Conservation (phyloP, 2,113 vertebrate species). For the Saccopteryx leptura region DNA sequence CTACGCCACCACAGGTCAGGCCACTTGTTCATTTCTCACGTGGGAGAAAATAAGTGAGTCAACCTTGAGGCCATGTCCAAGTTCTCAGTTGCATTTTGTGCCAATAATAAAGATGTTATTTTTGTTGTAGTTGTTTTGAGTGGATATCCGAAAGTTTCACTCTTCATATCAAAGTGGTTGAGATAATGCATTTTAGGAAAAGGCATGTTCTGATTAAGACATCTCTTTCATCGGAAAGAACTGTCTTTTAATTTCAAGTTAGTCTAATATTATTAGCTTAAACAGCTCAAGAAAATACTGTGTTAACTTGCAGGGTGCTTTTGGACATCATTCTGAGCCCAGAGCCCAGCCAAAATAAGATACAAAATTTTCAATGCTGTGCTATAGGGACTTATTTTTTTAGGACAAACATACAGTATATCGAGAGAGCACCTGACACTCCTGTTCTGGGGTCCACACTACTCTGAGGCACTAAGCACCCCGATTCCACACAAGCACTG, state of each 20-base stretch:
- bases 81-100: background rate
- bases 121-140: background rate
- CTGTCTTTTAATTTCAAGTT: background rate
- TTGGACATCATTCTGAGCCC: background rate
- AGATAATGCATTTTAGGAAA: background rate
- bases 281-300: background rate
- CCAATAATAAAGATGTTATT: background rate
- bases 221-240: background rate
- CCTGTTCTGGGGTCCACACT: background rate
- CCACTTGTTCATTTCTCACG: background rate
- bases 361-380: background rate
- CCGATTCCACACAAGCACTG: rapidly evolving
- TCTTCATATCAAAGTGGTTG: background rate
- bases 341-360: background rate
- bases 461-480: too few species aligned
- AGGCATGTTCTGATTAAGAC: background rate
- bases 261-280: too few species aligned
- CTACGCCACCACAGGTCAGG: too few species aligned
- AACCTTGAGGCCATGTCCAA: background rate
- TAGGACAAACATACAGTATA: background rate
- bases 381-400: background rate
- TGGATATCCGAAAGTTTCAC: background rate
- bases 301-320: background rate
- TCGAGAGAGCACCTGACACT: background rate
- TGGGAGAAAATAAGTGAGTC: background rate